These are phyloP conservation scores for Calephelis nemesis DNA, from an alignment of 1,140 invertebrate species.

Conservation along the genomic window DNA sequence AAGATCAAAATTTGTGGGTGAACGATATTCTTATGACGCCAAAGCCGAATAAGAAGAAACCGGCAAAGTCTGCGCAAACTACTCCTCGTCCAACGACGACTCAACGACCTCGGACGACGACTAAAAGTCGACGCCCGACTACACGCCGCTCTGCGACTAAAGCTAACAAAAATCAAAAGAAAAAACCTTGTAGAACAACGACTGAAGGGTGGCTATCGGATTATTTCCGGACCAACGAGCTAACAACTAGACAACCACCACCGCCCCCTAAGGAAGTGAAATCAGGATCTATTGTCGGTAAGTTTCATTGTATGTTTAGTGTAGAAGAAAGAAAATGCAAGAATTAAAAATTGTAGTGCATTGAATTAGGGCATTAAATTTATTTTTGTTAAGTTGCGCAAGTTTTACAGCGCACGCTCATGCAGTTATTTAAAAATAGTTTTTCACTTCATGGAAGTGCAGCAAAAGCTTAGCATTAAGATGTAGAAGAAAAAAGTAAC, in stretches of 20 bases:
- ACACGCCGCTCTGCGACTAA: constrained; percentile 32
- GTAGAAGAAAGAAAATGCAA: too few relatives aligned
- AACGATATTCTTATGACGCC: constrained; percentile 32
- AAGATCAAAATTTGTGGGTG: constrained; percentile 46
- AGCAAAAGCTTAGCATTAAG: too few relatives aligned
- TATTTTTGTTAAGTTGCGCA: too few relatives aligned
- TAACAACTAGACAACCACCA: constrained; percentile 52
- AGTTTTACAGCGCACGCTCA: too few relatives aligned
- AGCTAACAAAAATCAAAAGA: constrained; percentile 45
- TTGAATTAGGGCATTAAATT: too few relatives aligned
- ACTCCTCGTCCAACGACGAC: constrained; percentile 33
- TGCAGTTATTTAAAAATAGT: too few relatives aligned
- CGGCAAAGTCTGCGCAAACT: constrained; percentile 26
- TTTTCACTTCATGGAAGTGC: too few relatives aligned
- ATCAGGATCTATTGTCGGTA: constrained; percentile 68
- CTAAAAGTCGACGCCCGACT: constrained; percentile 30
- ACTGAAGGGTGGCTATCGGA: constrained; percentile 51
- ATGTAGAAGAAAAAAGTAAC: too few relatives aligned
- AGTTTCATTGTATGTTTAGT: constrained; percentile 29
- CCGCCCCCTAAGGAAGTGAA: constrained; percentile 51
- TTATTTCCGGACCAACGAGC: constrained; percentile 50
- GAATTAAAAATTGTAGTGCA: too few relatives aligned
- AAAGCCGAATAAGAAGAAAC: constrained; percentile 32
- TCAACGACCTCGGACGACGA: constrained; percentile 36
- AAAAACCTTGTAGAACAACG: constrained; percentile 47